Evolutionary conservation across 2,888 invertebrate species (phyloP).

Genomic region (Glaucopsyche alexis): DNA sequence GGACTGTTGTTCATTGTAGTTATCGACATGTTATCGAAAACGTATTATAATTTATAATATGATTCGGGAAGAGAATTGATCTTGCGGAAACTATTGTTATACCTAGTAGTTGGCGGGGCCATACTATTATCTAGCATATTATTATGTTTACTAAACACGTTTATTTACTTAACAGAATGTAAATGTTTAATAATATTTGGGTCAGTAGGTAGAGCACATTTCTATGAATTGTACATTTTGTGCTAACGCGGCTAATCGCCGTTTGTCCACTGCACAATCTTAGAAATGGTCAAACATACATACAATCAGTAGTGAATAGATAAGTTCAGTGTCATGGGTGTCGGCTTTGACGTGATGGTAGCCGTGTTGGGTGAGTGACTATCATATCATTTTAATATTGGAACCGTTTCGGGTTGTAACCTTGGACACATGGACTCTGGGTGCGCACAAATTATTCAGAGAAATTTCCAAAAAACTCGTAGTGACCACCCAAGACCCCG

Average conservation of each 20-base stretch:
- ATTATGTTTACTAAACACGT: neutral
- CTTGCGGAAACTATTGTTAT: no score
- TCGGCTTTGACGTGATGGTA: neutral
- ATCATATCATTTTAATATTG: neutral
- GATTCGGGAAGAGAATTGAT: neutral
- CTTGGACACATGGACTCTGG: no score
- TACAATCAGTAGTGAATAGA: neutral
- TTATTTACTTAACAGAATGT: neutral
- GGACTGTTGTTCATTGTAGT: no score
- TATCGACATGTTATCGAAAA: no score
- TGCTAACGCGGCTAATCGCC: neutral
- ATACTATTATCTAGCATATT: no score
- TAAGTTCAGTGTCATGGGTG: neutral
- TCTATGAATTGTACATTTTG: neutral
- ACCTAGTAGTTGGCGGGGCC: no score
- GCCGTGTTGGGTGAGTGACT: neutral
- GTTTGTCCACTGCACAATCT: slow-evolving; percentile 4
- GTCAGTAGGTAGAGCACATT: neutral
- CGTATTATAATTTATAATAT: no score
- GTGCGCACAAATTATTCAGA: no score
- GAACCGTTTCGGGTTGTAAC: no score
- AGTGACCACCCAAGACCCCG: no score
- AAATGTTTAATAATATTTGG: neutral
- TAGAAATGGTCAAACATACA: neutral
- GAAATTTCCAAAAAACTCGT: no score